A percentile compares a stretch with the other conserved stretches of the same genome.
Conservation (phyloP, 2,888 invertebrate species). For the Altica lythri region DNA sequence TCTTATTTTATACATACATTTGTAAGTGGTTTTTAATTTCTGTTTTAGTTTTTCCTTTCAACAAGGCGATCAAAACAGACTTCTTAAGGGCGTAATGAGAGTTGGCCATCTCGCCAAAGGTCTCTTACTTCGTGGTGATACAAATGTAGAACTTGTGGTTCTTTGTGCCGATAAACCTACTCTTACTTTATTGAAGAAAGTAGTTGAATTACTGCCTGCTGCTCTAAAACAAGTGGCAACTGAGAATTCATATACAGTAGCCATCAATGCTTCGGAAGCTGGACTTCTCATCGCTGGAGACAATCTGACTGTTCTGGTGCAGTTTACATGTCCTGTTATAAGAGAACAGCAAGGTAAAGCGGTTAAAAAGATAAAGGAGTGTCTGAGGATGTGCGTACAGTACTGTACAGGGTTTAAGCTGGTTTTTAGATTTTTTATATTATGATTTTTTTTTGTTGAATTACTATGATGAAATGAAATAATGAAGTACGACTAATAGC, state of each 20-base stretch:
- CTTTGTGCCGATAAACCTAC: constrained; percentile 95
- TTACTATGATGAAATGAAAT: not conserved
- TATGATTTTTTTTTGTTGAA: constrained; percentile 38
- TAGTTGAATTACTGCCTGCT: constrained; percentile 77
- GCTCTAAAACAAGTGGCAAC: constrained; percentile 74
- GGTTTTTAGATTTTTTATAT: constrained; percentile 44
- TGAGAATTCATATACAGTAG: constrained; percentile 82
- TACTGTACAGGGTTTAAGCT: constrained; percentile 56
- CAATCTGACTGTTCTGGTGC: constrained; percentile 83
- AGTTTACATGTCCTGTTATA: constrained; percentile 91
- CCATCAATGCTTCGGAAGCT: constrained; percentile 82
- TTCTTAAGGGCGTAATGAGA: constrained; percentile 95
- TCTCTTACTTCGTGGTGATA: constrained; percentile 86
- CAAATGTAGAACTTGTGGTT: constrained; percentile 89
- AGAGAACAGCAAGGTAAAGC: constrained; percentile 75
- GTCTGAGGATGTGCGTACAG: constrained; percentile 47
- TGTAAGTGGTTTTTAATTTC: not conserved
- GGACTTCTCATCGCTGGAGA: constrained; percentile 82
- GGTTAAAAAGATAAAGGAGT: constrained; percentile 25
- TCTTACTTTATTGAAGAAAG: constrained; percentile 80
- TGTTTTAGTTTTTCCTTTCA: constrained; percentile 66
- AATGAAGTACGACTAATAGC: not conserved
- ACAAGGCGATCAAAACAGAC: constrained; percentile 68
- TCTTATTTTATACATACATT: constrained; percentile 5
- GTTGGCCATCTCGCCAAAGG: constrained; percentile 91